Percentiles rank a stretch among this genome's conserved stretches.
These are phyloP conservation scores for Hirtodrosophila cameraria DNA, from an alignment of 2,888 invertebrate species.

Conservation along the genomic window DNA sequence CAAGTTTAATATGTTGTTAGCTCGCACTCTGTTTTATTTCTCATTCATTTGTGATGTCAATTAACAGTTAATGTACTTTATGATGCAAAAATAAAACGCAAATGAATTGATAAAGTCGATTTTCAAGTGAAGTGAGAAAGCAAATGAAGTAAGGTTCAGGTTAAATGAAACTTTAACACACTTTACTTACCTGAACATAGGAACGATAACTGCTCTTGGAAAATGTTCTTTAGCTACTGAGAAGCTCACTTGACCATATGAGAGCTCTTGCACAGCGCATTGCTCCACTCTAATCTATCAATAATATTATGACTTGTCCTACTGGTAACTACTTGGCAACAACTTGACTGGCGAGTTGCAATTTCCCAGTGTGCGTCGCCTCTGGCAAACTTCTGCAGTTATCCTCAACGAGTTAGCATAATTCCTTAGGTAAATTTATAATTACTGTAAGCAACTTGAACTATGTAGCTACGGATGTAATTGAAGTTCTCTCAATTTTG, in stretches of 20 bases:
- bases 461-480: conserved; percentile 68
- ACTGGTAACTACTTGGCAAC: conserved; percentile 38
- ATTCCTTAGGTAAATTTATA: conserved; percentile 79
- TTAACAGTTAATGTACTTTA: conserved; percentile 8
- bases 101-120: not conserved
- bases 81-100: not conserved
- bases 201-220: conserved; percentile 28
- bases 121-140: too few relatives aligned
- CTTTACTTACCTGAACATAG: conserved; percentile 1
- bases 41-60: not conserved
- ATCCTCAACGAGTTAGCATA: conserved; percentile 65
- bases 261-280: not conserved
- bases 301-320: conserved; percentile 70
- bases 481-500: conserved; percentile 49
- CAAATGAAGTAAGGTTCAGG: too few relatives aligned
- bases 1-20: conserved; percentile 2
- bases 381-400: conserved; percentile 41
- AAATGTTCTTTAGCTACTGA: conserved; percentile 15
- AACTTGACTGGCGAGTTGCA: conserved; percentile 40
- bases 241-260: conserved; percentile 15
- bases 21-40: not conserved
- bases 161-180: conserved; percentile 17
- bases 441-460: conserved; percentile 79
- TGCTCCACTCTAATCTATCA: conserved; percentile 70
- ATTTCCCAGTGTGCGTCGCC: too few relatives aligned